Evolutionary conservation across 2,113 vertebrate genomes (phyloP), one percentile per base, ranked within the genome.

Genomic region (Epinephelus moara): DNA sequence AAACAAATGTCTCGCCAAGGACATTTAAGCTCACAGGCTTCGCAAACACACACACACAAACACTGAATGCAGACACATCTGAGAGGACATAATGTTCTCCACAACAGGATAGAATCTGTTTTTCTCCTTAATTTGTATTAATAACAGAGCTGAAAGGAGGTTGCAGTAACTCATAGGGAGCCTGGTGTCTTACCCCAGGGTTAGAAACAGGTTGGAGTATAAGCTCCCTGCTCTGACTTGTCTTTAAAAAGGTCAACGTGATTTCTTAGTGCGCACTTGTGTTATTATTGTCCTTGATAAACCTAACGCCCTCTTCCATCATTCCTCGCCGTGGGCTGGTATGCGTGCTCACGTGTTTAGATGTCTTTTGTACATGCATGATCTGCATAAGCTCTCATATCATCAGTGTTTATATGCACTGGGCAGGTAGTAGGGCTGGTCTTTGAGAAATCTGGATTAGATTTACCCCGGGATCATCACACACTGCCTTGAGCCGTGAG

Each of bases 401-500:
- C 40, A 23, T 12, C 33, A 50, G 14, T 52, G 23, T 87, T 88
- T 87, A 57, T 25, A 62, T 53, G 57, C 72, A 70, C 9, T 1
- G 61, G 55, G 27, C 73, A 75, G 33, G 70, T 87, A 75, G 73
- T 17, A 27, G 6, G 42, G 23, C 53, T 4, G 2, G 49, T 72
- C 67, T 88, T 70, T 79, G 70, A 89, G 70, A 77, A 81, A 81
- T 75, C 75, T 89, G 89, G 81, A 86, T 87, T 63, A 80, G 69
- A 93, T 91, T 90, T 81, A 75, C 49, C 55, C 50, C 15, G 0
- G 64, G 89, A 89, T 90, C 75, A 85, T 92, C 84, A 80, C 80
- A 61, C 52, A 14, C 64, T 63, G 87, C 86, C 71, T 80, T 59
- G 42, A 87, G 81, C 85, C 77, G 70, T 6, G 40, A 85, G 64